Percentiles rank a stretch among this genome's conserved stretches.
Conservation (phyloP, 1,140 invertebrate species). For the Magallana ariakensis region DNA sequence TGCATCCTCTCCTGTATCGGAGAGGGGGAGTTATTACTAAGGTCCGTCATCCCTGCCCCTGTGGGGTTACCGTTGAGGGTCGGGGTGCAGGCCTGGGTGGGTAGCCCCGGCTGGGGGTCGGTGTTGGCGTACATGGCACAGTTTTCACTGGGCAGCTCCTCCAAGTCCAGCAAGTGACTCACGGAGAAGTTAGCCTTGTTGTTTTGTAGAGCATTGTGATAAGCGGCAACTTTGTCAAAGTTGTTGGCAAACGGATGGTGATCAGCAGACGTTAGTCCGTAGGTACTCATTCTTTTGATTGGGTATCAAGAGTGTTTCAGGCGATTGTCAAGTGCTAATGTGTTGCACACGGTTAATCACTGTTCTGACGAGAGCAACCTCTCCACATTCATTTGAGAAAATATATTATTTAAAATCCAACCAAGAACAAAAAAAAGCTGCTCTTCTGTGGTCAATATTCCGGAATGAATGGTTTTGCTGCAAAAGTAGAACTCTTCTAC, state of each 20-base stretch:
- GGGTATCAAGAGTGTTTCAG: slow-evolving; percentile 31
- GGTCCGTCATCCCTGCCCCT: slow-evolving; percentile 54
- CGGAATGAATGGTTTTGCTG: slow-evolving; percentile 39
- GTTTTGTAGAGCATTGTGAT: slow-evolving; percentile 69
- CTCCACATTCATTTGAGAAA: slow-evolving; percentile 27
- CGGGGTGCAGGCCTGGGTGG: slow-evolving; percentile 66
- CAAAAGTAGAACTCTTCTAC: slow-evolving; percentile 31
- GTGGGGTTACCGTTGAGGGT: slow-evolving; percentile 50
- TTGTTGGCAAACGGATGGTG: slow-evolving; percentile 61
- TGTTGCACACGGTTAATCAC: slow-evolving; percentile 39
- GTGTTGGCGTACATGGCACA: slow-evolving; percentile 71
- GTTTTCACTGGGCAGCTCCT: slow-evolving; percentile 69
- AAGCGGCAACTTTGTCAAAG: slow-evolving; percentile 71
- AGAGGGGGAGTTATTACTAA: slow-evolving; percentile 46
- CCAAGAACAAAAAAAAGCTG: not conserved
- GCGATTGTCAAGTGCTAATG: slow-evolving; percentile 28
- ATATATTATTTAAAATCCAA: not conserved
- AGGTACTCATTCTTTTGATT: slow-evolving; percentile 61
- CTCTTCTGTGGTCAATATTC: slow-evolving; percentile 22
- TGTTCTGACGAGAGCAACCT: slow-evolving; percentile 40
- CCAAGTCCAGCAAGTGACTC: slow-evolving; percentile 70
- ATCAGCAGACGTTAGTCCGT: slow-evolving; percentile 50
- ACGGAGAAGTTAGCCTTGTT: slow-evolving; percentile 71
- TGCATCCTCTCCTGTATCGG: slow-evolving; percentile 48
- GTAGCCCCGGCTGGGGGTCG: slow-evolving; percentile 64